Evolutionary conservation across 35 echinoderm and acorn worm genomes (phyloP), one percentile per base, ranked within the genome.

Genomic region (Heliocidaris erythrogramma): DNA sequence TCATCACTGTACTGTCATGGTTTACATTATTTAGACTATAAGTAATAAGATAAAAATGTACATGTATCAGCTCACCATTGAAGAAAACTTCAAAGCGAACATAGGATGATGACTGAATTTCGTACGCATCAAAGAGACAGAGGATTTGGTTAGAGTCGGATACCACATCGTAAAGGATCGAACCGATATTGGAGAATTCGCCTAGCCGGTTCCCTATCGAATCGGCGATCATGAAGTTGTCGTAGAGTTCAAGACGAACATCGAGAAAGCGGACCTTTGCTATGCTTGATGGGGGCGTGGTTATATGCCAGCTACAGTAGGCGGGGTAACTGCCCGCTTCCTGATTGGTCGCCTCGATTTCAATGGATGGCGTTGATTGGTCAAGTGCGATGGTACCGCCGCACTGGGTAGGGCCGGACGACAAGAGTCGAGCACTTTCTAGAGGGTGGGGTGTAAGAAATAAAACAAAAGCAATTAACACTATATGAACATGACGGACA

Each of bases 251-350:
- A 13, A 92, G 49, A 59, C 31, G n/a, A 49, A 59, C 50, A 6
- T 92, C 48, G 31, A 92, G 47, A 48, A 92, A 92, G 9, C 50
- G 47, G 14, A 92, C 17, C 49, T 16, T 50, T 18, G 48, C 91
- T 30, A 56, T 48, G 2, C 29, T 92, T 5, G 91, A 92, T 13
- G 91, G 50, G 17, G 91, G 91, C 31, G 48, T 59, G 31, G 11
- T n/a, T 48, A 92, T 92, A 48, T 92, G 48, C 91, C 91, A 92
- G 47, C 9, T 59, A 59, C 91, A 92, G 48, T 92, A 92, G 91
- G 91, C 91, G 47, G 91, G 91, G 47, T 53, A n/a, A 48, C 49
- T 59, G 24, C 91, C 91, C 9, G 47, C 29, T 49, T 92, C n/a
- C 29, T 59, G 47, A 48, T 92, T 92, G 48, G 47, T 52, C 29